Conservation (phyloP, 2,797 vertebrate genomes). For the Gila robusta region DNA sequence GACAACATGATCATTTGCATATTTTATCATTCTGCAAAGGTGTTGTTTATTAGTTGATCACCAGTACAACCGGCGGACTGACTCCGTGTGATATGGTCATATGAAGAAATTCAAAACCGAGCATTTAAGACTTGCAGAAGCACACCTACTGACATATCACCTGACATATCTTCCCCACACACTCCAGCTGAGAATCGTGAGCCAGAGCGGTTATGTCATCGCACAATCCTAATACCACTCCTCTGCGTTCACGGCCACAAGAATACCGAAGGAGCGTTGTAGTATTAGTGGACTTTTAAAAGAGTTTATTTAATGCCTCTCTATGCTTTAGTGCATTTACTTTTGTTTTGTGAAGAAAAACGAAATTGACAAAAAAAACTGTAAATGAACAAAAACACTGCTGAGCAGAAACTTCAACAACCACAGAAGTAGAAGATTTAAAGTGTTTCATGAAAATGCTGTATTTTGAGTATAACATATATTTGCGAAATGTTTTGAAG, state of each 20-base stretch:
- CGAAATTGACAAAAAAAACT: conserved; percentile 27
- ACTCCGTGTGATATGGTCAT: conserved; percentile 25
- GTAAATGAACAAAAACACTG: conserved; percentile 51
- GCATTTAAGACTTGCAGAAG: conserved; percentile 15
- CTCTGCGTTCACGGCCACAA: conserved; percentile 64
- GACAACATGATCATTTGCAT: neutral
- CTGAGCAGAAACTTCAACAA: conserved; percentile 52
- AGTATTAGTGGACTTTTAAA: conserved; percentile 89
- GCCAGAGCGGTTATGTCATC: conserved; percentile 35
- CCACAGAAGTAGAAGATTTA: conserved; percentile 52
- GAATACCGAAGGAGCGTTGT: conserved; percentile 87
- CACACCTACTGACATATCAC: conserved; percentile 20
- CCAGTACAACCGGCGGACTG: conserved; percentile 10
- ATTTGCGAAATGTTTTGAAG: conserved; percentile 55
- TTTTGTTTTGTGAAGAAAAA: conserved; percentile 58
- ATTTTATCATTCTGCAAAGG: conserved; percentile 5
- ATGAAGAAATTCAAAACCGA: conserved; percentile 38
- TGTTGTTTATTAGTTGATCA: neutral
- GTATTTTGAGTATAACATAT: conserved; percentile 58
- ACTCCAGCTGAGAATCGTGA: conserved; percentile 38
- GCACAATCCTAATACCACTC: conserved; percentile 66
- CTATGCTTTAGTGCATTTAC: conserved; percentile 65
- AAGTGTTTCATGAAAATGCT: conserved; percentile 59
- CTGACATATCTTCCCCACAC: conserved; percentile 21
- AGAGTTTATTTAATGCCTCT: conserved; percentile 71